A percentile compares a stretch with the other conserved stretches of the same genome.
These are phyloP conservation scores for Anableps anableps DNA, from an alignment of 2,797 vertebrate genomes.

Conservation along the genomic window DNA sequence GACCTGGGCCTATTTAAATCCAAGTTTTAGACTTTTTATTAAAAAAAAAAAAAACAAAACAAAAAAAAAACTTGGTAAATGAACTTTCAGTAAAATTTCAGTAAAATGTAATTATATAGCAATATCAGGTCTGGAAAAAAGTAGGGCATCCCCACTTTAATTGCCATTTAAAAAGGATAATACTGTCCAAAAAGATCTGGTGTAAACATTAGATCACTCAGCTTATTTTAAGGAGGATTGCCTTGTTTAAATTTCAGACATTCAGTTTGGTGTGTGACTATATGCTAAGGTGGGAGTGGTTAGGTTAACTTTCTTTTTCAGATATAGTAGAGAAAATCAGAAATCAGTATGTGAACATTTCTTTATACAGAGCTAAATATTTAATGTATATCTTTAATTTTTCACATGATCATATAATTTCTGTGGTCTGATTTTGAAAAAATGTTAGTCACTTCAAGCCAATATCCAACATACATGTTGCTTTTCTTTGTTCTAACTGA, in stretches of 20 bases:
- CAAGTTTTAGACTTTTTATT: not conserved
- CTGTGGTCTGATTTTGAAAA: not conserved
- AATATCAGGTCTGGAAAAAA: not conserved
- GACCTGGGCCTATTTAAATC: not conserved
- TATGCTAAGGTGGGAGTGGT: not conserved
- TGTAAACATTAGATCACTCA: not conserved
- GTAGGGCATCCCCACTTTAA: not conserved
- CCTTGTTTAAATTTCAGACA: not conserved
- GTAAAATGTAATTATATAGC: not conserved
- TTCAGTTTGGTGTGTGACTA: not conserved
- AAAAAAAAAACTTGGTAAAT: not conserved
- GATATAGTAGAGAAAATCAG: not conserved
- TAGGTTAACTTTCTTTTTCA: not conserved
- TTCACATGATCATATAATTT: not conserved
- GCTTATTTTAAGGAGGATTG: not conserved
- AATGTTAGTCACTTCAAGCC: not conserved
- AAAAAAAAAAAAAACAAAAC: not conserved
- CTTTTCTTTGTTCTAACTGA: not conserved
- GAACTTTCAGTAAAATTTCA: not conserved
- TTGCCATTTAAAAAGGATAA: not conserved
- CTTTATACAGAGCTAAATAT: not conserved
- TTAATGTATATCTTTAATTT: not conserved
- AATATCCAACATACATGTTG: not conserved
- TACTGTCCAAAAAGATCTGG: not conserved
- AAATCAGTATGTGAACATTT: too few relatives aligned